Evolutionary conservation across 2,797 vertebrate species (phyloP).

Genomic region (Coccyzus lansbergi): DNA sequence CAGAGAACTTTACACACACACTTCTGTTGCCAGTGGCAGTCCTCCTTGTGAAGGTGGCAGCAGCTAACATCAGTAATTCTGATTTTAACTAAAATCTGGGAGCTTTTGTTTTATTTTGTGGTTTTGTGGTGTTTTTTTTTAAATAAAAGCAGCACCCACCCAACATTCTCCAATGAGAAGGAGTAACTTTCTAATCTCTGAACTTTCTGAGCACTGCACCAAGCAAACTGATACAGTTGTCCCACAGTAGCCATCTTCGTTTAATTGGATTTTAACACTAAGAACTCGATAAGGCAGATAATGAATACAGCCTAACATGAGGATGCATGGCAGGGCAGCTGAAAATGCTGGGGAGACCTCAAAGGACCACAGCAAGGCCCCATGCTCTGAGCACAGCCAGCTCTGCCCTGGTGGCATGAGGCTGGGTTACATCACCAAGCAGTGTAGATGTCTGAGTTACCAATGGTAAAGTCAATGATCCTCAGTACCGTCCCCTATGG

Average conservation of each 20-base stretch:
- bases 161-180: not conserved
- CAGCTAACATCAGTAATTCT: not conserved
- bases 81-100: not conserved
- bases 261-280: constrained; percentile 52
- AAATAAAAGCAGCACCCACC: not conserved
- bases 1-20: not conserved
- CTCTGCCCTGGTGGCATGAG: rapidly evolving
- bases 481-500: not conserved
- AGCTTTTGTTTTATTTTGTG: not conserved
- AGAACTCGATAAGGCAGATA: constrained; percentile 32
- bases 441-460: not conserved
- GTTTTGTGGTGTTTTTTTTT: not conserved
- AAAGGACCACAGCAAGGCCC: not conserved
- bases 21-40: not conserved
- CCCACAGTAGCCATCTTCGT: not conserved
- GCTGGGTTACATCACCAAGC: not conserved
- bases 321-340: not conserved
- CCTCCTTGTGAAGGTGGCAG: constrained; percentile 5
- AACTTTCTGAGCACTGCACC: not conserved
- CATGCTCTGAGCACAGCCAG: rapidly evolving
- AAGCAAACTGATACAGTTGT: not conserved
- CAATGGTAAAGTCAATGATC: not conserved
- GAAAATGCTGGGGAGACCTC: not conserved
- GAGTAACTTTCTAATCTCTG: not conserved
- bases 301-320: not conserved